Conservation (phyloP, 2,888 invertebrate genomes). For the Allacma fusca region DNA sequence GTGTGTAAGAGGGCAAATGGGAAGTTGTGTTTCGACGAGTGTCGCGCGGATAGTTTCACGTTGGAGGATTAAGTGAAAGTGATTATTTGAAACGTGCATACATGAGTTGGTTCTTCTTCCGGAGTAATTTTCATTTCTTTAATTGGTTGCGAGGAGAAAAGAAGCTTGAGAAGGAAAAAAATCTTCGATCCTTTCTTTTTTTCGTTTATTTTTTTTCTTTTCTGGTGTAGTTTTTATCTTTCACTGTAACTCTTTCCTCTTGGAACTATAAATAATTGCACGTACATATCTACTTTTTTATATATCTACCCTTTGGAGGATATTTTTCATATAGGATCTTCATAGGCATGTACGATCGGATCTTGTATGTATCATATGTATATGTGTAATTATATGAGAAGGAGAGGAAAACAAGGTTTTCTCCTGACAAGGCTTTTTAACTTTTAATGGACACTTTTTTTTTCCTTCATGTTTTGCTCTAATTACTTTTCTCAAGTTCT, state of each 20-base stretch:
- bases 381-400: background rate
- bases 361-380: background rate
- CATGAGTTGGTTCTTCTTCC: background rate
- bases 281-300: too few relatives aligned
- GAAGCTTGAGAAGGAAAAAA: constrained; percentile 1
- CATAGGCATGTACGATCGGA: background rate
- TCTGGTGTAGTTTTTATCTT: background rate
- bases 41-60: background rate
- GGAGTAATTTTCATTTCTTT: constrained; percentile 48
- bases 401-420: constrained; percentile 32
- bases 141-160: constrained; percentile 44
- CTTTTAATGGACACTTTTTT: constrained; percentile 47
- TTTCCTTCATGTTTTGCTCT: constrained; percentile 42
- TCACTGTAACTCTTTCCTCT: background rate
- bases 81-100: constrained; percentile 47
- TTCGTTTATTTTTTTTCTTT: constrained; percentile 13
- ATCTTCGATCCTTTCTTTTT: background rate
- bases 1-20: too few relatives aligned
- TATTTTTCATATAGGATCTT: too few relatives aligned
- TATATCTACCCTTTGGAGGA: too few relatives aligned
- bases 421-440: constrained; percentile 47
- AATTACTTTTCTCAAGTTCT: constrained; percentile 48
- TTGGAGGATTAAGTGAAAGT: constrained; percentile 44
- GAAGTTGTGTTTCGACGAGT: background rate
- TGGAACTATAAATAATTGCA: too few relatives aligned